These are phyloP conservation scores for Chelonia mydas DNA, from an alignment of 2,797 vertebrate genomes.

Conservation along the genomic window DNA sequence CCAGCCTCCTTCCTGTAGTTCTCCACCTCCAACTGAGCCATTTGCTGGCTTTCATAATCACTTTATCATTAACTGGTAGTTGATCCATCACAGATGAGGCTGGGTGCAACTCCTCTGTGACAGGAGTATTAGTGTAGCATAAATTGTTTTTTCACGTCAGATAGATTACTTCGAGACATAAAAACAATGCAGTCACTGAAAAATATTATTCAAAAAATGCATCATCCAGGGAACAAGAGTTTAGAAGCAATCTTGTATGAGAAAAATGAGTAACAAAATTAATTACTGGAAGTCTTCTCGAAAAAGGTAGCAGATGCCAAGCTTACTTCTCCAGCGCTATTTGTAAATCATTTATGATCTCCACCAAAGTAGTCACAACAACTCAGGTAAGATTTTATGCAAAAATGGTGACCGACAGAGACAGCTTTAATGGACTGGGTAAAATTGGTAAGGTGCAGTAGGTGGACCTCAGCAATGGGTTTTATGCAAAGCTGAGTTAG, in stretches of 20 bases:
- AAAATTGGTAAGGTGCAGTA: background rate
- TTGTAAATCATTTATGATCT: background rate
- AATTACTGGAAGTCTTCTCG: constrained; percentile 18
- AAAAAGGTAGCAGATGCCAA: constrained; percentile 26
- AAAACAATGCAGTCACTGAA: background rate
- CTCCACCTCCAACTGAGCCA: background rate
- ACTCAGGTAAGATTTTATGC: background rate
- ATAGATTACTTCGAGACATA: background rate
- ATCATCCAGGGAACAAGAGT: background rate
- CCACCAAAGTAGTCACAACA: background rate
- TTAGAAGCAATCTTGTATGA: background rate
- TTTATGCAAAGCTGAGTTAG: background rate
- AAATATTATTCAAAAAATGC: background rate
- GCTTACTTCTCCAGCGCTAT: constrained; percentile 1
- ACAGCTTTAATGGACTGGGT: background rate
- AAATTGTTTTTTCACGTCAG: background rate
- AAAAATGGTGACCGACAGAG: background rate
- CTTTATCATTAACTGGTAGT: background rate
- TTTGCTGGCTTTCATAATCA: background rate
- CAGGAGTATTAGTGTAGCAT: background rate
- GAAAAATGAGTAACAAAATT: constrained; percentile 27
- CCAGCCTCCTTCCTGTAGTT: background rate
- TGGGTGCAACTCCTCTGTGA: background rate
- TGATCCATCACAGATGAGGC: background rate
- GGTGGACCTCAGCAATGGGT: background rate